These are phyloP conservation scores for Geothlypis trichas DNA, from an alignment of 2,113 vertebrate species.

Conservation along the genomic window DNA sequence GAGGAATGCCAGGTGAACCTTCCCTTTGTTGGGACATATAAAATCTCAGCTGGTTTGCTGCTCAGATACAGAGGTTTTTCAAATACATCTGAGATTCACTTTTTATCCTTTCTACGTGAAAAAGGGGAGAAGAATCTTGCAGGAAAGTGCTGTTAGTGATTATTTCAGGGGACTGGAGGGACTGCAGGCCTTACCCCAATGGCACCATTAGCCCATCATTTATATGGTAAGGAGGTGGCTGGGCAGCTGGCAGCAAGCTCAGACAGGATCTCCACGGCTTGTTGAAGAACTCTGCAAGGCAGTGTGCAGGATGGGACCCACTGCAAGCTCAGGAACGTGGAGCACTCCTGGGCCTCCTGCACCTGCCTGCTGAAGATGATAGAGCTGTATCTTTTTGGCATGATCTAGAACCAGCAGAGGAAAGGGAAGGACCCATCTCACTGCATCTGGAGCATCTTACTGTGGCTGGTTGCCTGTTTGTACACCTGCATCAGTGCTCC, in stretches of 20 bases:
- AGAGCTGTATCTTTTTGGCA: not conserved
- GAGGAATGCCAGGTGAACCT: not conserved
- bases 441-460: not conserved
- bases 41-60: not conserved
- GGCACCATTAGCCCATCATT: not conserved
- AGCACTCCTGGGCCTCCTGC: not conserved
- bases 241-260: not conserved
- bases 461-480: not conserved
- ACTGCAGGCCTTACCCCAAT: not conserved
- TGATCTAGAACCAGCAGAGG: not conserved
- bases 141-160: constrained; percentile 9
- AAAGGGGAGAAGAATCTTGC: not conserved
- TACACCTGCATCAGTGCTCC: not conserved
- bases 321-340: not conserved
- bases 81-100: not conserved
- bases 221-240: not conserved
- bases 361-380: not conserved
- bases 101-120: not conserved
- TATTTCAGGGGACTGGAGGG: not conserved
- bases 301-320: not conserved
- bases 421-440: not conserved
- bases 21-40: not conserved
- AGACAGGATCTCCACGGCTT: not conserved
- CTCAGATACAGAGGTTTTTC: not conserved
- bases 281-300: not conserved